Evolutionary conservation across 2,797 vertebrate species (phyloP).

Genomic region (Pangasius djambal): DNA sequence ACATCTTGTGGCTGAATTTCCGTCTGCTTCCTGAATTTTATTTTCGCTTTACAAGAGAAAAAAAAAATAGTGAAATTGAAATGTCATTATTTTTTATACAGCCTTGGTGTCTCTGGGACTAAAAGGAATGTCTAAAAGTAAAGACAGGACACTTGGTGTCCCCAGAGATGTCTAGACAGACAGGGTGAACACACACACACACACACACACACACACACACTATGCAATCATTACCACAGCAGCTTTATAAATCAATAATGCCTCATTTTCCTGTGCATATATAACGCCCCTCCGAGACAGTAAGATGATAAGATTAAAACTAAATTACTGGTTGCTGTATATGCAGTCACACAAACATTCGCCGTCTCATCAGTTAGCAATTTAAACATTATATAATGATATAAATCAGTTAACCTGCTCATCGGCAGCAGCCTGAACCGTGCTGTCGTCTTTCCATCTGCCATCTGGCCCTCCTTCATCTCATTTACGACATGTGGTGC

Average conservation of each 20-base stretch:
- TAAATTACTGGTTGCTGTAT: not conserved
- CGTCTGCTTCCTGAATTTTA: not conserved
- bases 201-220: not conserved
- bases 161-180: too few relatives aligned
- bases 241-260: not conserved
- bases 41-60: not conserved
- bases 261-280: not conserved
- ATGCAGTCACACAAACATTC: not conserved
- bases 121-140: not conserved
- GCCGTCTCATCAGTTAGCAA: not conserved
- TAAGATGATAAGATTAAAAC: not conserved
- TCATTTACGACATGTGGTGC: not conserved
- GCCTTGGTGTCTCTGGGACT: not conserved
- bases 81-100: not conserved
- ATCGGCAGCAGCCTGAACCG: not conserved
- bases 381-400: not conserved
- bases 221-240: not conserved
- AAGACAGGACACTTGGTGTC: not conserved
- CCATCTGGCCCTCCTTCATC: constrained; percentile 12
- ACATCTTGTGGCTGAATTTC: not conserved
- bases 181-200: not conserved
- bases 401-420: not conserved
- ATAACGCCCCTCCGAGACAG: not conserved
- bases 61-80: not conserved
- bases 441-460: not conserved